Base-by-base conservation (phyloP, 2,888 invertebrate species). In the Corbicula japonica region DNA sequence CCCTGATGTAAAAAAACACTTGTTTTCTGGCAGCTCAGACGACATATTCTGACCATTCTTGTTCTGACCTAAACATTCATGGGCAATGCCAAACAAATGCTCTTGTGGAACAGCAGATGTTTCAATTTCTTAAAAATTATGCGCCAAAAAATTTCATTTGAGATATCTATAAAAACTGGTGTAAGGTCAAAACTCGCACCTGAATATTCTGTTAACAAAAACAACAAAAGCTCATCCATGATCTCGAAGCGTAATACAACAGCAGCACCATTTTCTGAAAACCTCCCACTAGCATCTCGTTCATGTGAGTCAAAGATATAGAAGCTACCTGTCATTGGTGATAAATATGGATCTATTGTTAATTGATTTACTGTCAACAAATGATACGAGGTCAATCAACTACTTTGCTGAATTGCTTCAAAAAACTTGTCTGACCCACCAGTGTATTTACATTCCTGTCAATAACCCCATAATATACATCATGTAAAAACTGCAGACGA, bases 381-480 rank as follows among this genome's bases (percentile, higher is more conserved):
- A 23, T 62, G 30, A 21, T 18, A 50, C 12, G 65, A 50, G 8
- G 76, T 50, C 8, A 21, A 15, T 23, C 1, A 6, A 66, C 26
- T 34, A 8, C 52, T 34, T 52, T 65, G 58, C 12, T 34, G 8
- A 18, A 76, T 46, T 5, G 65, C 56, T 10, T 70, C 38, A 23
- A 28, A 10, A 23, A 78, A 69, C 12, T 15, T 18, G 30, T n/a
- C 30, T 54, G 30, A 6, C 78, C 73, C 18, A 56, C n/a, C 12
- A 23, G 18, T 12, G 12, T 15, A 18, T 63, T 34, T 18, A 21
- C 30, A 46, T 38, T 32, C 62, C 21, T 18, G 34, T 66, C 62
- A 38, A 79, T 52, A 26, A 35, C n/a, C 3, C 79, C 79, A 65
- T 71, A 79, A 48, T n/a, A 79, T 5, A 23, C 12, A 52, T 74